phyloP scores from a whole-genome alignment of 2,888 invertebrate genomes.

The Drosophila subquinaria region DNA sequence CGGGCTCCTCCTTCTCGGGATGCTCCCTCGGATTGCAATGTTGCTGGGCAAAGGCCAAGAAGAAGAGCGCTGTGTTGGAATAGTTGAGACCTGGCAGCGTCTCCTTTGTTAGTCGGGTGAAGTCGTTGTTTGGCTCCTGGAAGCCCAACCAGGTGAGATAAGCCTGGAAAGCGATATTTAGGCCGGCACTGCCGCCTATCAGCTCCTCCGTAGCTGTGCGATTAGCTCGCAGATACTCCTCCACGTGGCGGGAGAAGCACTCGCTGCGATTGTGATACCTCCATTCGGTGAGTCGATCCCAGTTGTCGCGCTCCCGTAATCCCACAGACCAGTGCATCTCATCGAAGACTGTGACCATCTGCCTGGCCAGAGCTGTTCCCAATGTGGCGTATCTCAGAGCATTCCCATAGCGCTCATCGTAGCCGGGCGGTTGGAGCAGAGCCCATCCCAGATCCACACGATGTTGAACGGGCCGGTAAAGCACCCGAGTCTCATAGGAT shows the following conservation, averaged over 20 bases:
- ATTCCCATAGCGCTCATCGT: slow-evolving; percentile 70
- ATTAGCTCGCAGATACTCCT: slow-evolving; percentile 68
- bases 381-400: slow-evolving; percentile 75
- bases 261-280: slow-evolving; percentile 72
- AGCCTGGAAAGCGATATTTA: slow-evolving; percentile 81
- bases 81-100: slow-evolving; percentile 80
- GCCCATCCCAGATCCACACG: slow-evolving; percentile 79
- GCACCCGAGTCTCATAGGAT: slow-evolving; percentile 73
- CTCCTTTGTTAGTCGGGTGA: slow-evolving; percentile 68
- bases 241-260: slow-evolving; percentile 77
- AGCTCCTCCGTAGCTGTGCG: slow-evolving; percentile 55
- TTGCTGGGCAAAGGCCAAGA: slow-evolving; percentile 81
- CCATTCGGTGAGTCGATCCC: slow-evolving; percentile 73
- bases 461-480: slow-evolving; percentile 72
- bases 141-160: slow-evolving; percentile 80
- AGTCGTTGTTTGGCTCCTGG: slow-evolving; percentile 77
- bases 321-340: slow-evolving; percentile 80
- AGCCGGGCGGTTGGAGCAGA: slow-evolving; percentile 77
- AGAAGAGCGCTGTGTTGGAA: slow-evolving; percentile 83
- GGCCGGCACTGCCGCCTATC: slow-evolving; percentile 72
- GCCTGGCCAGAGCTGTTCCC: slow-evolving; percentile 70
- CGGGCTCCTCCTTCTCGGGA: background rate
- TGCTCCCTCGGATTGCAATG: slow-evolving; percentile 63
- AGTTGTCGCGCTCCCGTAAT: slow-evolving; percentile 63
- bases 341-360: slow-evolving; percentile 79